Evolutionary conservation across 2,797 vertebrate species (phyloP), one percentile per base, ranked within the genome.

Genomic region (Paedocypris micromegethes): DNA sequence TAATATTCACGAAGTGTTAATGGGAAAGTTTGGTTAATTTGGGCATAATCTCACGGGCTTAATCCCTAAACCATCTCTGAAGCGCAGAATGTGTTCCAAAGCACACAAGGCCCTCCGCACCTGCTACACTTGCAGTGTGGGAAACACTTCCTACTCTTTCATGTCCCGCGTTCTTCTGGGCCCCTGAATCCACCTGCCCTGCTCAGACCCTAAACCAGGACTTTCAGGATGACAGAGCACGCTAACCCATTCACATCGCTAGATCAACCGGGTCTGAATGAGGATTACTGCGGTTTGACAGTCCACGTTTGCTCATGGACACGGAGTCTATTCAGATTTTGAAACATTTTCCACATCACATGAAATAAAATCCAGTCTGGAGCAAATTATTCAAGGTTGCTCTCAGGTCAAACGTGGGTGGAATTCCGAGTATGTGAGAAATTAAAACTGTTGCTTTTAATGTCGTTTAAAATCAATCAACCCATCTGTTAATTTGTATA

Each of bases 81-180:
- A 48, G 50, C 48, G 1, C 64, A 77, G 54, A 71, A 82, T 23
- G 23, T 23, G 23, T 23, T 23, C 23, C 23, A 23, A 23, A 23
- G 23, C 23, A 23, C 82, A 77, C 74, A 81, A 41, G 6, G 9
- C n/a, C 49, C 52, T 23, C 3, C 74, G 53, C 52, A 60, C 73
- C 80, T 84, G 85, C 75, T 81, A 86, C 83, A 86, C 70, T 84
- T 84, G 65, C 81, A 75, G 49, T 82, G 73, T 86, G 82, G 78
- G 80, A 86, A 85, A 79, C 54, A 68, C 57, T 77, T 81, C 72
- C 73, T 46, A 9, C 7, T 5, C 38, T 59, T 58, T n/a, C 3
- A 58, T 42, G 44, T 42, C 7, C 51, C 50, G 45, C 44, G 46
- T 44, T 39, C 23, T 5, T 9, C 55, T 57, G 55, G 5, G 1